Base-by-base conservation (phyloP, 2,113 vertebrate species). In the Tachysurus fulvidraco region DNA sequence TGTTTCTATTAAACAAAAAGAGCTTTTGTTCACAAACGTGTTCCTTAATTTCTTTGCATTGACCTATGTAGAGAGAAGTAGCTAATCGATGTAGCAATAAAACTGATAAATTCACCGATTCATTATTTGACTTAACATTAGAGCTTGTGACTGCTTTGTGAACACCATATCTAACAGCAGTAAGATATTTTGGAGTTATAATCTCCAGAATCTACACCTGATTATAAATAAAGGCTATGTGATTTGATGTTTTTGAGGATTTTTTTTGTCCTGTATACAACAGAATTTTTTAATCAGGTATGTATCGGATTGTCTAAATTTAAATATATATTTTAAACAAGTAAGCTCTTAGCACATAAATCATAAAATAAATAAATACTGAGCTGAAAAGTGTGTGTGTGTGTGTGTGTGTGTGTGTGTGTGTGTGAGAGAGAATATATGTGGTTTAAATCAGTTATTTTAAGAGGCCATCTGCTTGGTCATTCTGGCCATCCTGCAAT, bases 381-480 rank as follows among this genome's bases (percentile, higher is more conserved):
- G 36, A 1, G 44, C 28, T 5, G 16, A 62, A 57, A 4, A 57
- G 46, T 36, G 64, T 86, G 21, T 44, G n/a, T n/a, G n/a, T n/a
- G n/a, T n/a, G n/a, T n/a, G n/a, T n/a, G n/a, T n/a, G n/a, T n/a
- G n/a, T n/a, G n/a, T n/a, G n/a, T n/a, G n/a, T n/a, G n/a, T n/a
- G n/a, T n/a, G n/a, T n/a, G n/a, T n/a, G n/a, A n/a, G n/a, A n/a
- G 10, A 36, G 36, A 36, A 2, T 36, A 36, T 71, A 55, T 10
- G 23, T 77, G 80, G 57, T 87, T 87, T 83, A 46, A 36, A 67
- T 60, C 81, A 78, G 57, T 87, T 87, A 82, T 86, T 86, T 86
- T 81, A 86, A 81, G 81, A 83, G 59, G 55, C 89, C 89, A 90
- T 90, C 89, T 90, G 89, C 86, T 78, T 59, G 36, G 83, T 69